Conservation (phyloP, 2,113 vertebrate genomes). For the Phoxinus phoxinus region DNA sequence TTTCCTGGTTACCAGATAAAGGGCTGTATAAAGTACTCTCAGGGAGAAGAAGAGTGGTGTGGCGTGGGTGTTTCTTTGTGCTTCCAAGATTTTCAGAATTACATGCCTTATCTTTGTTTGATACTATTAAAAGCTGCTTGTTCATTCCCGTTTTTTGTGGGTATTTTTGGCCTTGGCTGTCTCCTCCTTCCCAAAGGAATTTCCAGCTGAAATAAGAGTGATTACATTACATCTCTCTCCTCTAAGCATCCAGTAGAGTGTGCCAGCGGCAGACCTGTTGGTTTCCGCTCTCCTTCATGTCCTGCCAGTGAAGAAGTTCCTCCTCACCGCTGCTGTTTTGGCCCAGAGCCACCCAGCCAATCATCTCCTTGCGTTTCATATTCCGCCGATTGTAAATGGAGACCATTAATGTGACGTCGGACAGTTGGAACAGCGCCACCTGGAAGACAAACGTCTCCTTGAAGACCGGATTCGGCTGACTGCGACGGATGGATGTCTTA, state of each 20-base stretch:
- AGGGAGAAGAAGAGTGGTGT: background rate
- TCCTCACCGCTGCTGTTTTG: slow-evolving; percentile 92
- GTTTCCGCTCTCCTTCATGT: slow-evolving; percentile 88
- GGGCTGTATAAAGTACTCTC: background rate
- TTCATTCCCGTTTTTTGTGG: background rate
- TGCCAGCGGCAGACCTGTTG: slow-evolving; percentile 94
- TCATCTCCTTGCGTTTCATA: slow-evolving; percentile 97
- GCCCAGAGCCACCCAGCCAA: slow-evolving; percentile 93
- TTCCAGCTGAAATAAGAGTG: background rate
- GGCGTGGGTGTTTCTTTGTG: slow-evolving; percentile 12
- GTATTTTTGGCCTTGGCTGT: slow-evolving; percentile 5
- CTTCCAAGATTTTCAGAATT: background rate
- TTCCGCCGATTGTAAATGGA: slow-evolving; percentile 90
- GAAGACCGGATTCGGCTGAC: slow-evolving; percentile 94
- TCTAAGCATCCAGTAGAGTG: slow-evolving; percentile 86
- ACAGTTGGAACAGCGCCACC: slow-evolving; percentile 96
- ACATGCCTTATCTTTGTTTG: slow-evolving; percentile 24
- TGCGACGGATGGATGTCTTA: slow-evolving; percentile 91
- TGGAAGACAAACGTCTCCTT: slow-evolving; percentile 98
- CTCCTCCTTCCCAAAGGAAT: background rate
- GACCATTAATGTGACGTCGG: slow-evolving; percentile 91
- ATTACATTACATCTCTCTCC: slow-evolving; percentile 15
- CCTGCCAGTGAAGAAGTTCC: slow-evolving; percentile 91
- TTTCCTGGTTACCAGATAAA: slow-evolving; percentile 46
- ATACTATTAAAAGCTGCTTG: background rate